Conservation (phyloP, 1,140 invertebrate genomes). For the Cylas formicarius region DNA sequence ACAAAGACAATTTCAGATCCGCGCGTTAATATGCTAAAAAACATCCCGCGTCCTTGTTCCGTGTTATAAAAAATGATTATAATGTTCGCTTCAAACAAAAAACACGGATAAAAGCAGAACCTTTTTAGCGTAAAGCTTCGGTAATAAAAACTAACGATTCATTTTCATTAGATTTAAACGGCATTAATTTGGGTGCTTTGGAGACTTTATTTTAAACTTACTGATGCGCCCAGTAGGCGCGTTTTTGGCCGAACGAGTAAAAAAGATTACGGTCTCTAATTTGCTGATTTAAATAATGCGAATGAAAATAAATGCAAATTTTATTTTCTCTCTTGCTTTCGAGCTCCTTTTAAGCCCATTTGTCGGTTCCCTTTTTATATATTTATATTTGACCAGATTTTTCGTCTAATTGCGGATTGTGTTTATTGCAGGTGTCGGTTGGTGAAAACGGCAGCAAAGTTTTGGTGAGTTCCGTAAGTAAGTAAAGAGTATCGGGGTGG, state of each 20-base stretch:
- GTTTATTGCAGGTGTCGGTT: conserved; percentile 12
- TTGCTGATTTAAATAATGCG: too few species aligned
- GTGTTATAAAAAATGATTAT: conserved; percentile 23
- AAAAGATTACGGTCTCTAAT: too few species aligned
- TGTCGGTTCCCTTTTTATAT: too few species aligned
- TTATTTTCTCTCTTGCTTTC: too few species aligned
- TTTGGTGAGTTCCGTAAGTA: conserved; percentile 13
- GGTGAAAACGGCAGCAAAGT: conserved; percentile 15
- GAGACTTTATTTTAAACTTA: too few species aligned
- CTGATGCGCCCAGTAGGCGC: too few species aligned
- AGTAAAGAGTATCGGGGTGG: too few species aligned
- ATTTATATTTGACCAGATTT: too few species aligned
- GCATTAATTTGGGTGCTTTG: background rate
- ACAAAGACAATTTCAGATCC: conserved; percentile 22
- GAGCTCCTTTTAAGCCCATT: too few species aligned
- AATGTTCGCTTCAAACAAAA: conserved; percentile 19
- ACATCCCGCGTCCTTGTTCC: conserved; percentile 13
- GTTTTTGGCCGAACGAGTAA: too few species aligned
- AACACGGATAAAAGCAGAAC: background rate
- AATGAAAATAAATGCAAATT: too few species aligned
- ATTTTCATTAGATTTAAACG: conserved; percentile 1
- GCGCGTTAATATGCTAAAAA: conserved; percentile 22
- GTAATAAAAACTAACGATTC: background rate
- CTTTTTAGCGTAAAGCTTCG: conserved; percentile 8
- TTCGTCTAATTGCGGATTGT: too few species aligned